These are phyloP conservation scores for Naja naja DNA, from an alignment of 2,113 vertebrate species.

Conservation along the genomic window DNA sequence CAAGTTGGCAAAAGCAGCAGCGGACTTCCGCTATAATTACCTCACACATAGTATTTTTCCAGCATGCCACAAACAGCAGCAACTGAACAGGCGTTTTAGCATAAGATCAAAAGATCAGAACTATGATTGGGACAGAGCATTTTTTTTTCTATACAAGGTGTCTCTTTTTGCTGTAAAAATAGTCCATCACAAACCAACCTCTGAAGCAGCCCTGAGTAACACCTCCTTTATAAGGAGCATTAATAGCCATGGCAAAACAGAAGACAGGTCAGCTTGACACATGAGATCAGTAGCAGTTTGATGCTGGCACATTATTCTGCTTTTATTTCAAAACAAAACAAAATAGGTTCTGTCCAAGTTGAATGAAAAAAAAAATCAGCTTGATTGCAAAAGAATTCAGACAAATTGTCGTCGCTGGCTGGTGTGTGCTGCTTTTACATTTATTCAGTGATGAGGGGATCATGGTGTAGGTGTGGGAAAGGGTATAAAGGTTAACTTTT, in stretches of 20 bases:
- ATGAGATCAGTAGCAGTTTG: not conserved
- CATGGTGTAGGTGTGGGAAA: not conserved
- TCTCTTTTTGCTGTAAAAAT: not conserved
- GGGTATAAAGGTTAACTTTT: not conserved
- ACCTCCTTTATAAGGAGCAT: not conserved
- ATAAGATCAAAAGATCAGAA: not conserved
- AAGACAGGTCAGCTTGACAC: not conserved
- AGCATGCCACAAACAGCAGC: accelerated
- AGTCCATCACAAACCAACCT: not conserved
- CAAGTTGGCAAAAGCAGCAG: conserved; percentile 27
- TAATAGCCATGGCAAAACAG: no score
- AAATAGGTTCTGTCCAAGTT: not conserved
- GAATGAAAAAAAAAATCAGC: not conserved
- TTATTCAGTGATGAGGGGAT: not conserved
- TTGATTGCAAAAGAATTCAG: not conserved
- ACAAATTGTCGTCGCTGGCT: not conserved
- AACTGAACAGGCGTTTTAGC: not conserved
- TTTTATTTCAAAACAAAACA: not conserved
- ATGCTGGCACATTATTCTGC: not conserved
- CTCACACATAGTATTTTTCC: not conserved
- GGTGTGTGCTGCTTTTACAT: not conserved
- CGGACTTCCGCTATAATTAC: conserved; percentile 5
- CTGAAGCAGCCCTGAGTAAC: not conserved
- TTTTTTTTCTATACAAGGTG: no score
- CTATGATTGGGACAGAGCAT: no score